A percentile compares a stretch with the other conserved stretches of the same genome.
Conservation (phyloP, 2,888 invertebrate species). For the Aphelenchoides bicaudatus region DNA sequence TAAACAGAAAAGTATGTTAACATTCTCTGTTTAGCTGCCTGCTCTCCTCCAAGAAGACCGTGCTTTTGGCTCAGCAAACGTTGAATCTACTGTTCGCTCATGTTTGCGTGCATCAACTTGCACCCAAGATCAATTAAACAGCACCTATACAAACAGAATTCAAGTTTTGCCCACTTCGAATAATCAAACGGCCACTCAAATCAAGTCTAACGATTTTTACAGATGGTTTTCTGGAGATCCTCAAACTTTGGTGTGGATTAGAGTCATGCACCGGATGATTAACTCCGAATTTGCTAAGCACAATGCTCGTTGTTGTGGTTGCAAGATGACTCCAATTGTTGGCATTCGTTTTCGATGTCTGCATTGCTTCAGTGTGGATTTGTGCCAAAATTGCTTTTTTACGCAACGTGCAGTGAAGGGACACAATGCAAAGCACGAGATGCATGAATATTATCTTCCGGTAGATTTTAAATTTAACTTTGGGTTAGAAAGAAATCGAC, state of each 20-base stretch:
- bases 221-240: slow-evolving; percentile 96
- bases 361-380: slow-evolving; percentile 98
- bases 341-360: slow-evolving; percentile 95
- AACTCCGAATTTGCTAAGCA: slow-evolving; percentile 91
- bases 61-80: slow-evolving; percentile 73
- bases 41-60: slow-evolving; percentile 1
- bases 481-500: neutral
- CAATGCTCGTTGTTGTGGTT: slow-evolving; percentile 75
- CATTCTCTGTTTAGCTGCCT: neutral
- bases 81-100: slow-evolving; percentile 93
- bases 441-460: slow-evolving; percentile 89
- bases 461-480: slow-evolving; percentile 53
- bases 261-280: slow-evolving; percentile 88
- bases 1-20: neutral
- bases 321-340: slow-evolving; percentile 94
- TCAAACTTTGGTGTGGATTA: slow-evolving; percentile 96
- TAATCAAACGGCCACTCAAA: slow-evolving; percentile 41
- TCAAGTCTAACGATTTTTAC: too few relatives aligned
- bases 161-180: too few relatives aligned
- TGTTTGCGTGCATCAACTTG: slow-evolving; percentile 73
- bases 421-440: slow-evolving; percentile 92
- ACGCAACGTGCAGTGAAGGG: slow-evolving; percentile 90
- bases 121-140: neutral
- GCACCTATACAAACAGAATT: too few relatives aligned
- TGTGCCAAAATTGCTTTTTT: slow-evolving; percentile 93